Percentiles rank a stretch among this genome's conserved stretches.
Conservation (phyloP, 2,797 vertebrate species). For the Crax fasciolata region DNA sequence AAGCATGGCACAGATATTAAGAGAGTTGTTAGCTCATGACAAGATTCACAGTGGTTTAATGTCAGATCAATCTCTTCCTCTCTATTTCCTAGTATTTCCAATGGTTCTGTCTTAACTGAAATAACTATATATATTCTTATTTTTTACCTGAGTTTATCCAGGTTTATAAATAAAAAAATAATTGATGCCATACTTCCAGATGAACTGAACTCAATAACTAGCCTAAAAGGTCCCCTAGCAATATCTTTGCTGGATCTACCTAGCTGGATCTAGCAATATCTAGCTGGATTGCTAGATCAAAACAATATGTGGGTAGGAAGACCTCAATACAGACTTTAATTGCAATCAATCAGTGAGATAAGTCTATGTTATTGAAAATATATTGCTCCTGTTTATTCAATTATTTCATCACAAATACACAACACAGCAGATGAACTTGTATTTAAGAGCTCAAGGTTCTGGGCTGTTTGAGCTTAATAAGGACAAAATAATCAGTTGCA, state of each 20-base stretch:
- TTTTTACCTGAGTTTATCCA: not conserved
- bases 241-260: not conserved
- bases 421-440: not conserved
- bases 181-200: not conserved
- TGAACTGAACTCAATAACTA: not conserved
- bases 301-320: not conserved
- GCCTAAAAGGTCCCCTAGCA: not conserved
- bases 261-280: not conserved
- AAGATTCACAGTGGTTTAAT: not conserved
- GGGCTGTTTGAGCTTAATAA: slow-evolving; percentile 53
- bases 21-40: not conserved
- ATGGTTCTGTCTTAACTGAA: not conserved
- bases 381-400: slow-evolving; percentile 29
- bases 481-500: slow-evolving; percentile 56
- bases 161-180: not conserved
- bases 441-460: slow-evolving; percentile 28
- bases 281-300: not conserved
- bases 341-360: slow-evolving; percentile 18
- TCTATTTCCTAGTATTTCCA: not conserved
- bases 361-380: slow-evolving; percentile 25
- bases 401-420: slow-evolving; percentile 19
- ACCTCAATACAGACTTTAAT: not conserved
- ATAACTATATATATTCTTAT: not conserved
- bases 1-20: not conserved
- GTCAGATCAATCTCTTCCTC: not conserved